phyloP scores from a whole-genome alignment of 2,888 invertebrate genomes.

The Eremobia ochroleuca region DNA sequence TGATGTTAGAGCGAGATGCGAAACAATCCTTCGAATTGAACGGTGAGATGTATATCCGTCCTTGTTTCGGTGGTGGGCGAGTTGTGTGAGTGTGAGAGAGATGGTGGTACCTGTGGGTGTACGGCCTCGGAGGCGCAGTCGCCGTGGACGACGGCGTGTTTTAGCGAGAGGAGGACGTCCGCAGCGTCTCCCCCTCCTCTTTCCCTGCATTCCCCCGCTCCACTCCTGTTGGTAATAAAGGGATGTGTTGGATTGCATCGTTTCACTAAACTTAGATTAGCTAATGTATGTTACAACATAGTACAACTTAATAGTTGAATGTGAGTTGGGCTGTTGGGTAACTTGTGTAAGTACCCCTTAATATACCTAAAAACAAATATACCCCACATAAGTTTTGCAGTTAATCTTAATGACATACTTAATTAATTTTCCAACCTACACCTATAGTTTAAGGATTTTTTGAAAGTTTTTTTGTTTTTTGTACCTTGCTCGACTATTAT shows the following conservation, averaged over 20 bases:
- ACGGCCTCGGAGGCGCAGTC: slow-evolving; percentile 90
- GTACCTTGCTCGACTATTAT: not conserved
- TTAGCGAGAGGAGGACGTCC: slow-evolving; percentile 96
- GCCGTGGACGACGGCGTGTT: slow-evolving; percentile 96
- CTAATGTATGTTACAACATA: not conserved
- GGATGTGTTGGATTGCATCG: slow-evolving; percentile 47
- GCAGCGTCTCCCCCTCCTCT: slow-evolving; percentile 93
- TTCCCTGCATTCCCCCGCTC: slow-evolving; percentile 90
- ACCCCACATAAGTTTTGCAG: not conserved
- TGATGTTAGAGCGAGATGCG: slow-evolving; percentile 42
- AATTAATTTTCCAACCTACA: not conserved
- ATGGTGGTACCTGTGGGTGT: slow-evolving; percentile 88
- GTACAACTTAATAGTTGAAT: not conserved
- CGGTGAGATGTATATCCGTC: slow-evolving; percentile 52
- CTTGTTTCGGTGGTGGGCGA: slow-evolving; percentile 43
- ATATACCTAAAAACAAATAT: not conserved
- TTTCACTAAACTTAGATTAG: slow-evolving; percentile 45
- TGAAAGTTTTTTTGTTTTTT: no score
- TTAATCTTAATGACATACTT: not conserved
- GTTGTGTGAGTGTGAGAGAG: slow-evolving; percentile 68
- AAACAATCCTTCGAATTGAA: slow-evolving; percentile 2
- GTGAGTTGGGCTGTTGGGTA: not conserved
- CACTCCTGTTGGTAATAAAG: slow-evolving; percentile 80
- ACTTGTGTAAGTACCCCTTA: not conserved
- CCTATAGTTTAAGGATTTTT: not conserved